Conservation (phyloP, 2,797 vertebrate genomes). For the Intellagama lesueurii region DNA sequence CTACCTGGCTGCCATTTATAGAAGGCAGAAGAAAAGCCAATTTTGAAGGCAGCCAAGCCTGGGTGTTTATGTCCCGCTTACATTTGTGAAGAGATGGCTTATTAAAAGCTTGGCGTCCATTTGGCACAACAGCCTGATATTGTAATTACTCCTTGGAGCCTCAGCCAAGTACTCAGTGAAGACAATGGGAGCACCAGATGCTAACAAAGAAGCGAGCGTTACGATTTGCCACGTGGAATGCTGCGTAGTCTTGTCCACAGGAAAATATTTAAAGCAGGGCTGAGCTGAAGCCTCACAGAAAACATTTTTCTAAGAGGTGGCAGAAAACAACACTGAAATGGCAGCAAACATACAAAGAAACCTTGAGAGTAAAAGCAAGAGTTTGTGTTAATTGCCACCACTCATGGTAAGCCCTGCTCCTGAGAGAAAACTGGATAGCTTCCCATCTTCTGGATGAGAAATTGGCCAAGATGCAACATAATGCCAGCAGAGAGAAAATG, state of each 20-base stretch:
- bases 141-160: conserved; percentile 55
- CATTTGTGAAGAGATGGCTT: conserved; percentile 56
- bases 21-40: conserved; percentile 66
- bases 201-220: conserved; percentile 25
- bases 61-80: conserved; percentile 51
- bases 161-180: conserved; percentile 26
- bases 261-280: neutral
- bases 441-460: neutral
- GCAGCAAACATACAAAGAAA: neutral
- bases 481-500: no score
- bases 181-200: conserved; percentile 38
- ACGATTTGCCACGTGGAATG: neutral
- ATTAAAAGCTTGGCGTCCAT: conserved; percentile 53
- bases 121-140: conserved; percentile 50
- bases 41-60: conserved; percentile 58
- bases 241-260: neutral
- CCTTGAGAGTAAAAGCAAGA: no score
- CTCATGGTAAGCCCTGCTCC: neutral
- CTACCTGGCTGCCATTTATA: conserved; percentile 73
- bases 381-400: neutral
- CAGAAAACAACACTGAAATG: neutral
- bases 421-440: neutral
- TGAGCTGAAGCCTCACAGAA: neutral
- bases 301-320: neutral
- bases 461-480: neutral